Conservation (phyloP, 2,113 vertebrate genomes). For the Rhinolophus sinicus region DNA sequence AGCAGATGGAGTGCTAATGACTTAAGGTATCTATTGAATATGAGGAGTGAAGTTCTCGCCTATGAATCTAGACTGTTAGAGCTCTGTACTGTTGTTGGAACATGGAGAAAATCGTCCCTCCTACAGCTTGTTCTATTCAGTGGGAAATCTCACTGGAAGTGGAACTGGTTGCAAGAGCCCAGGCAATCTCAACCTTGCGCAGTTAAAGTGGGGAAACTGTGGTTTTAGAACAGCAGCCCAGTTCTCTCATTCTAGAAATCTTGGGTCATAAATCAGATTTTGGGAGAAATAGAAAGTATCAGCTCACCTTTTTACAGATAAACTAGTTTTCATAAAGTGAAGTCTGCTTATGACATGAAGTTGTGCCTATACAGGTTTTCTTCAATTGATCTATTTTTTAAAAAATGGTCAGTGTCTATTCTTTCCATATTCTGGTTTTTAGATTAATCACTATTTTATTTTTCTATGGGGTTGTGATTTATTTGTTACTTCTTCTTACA, state of each 20-base stretch:
- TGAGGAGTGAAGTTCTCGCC: not conserved
- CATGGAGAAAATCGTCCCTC: not conserved
- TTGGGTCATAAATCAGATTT: not conserved
- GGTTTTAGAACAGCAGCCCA: not conserved
- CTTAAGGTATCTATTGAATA: rapidly evolving
- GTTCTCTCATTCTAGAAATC: not conserved
- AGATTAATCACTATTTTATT: not conserved
- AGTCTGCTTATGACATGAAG: not conserved
- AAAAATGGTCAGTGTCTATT: not conserved
- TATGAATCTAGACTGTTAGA: not conserved
- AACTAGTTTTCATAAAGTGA: not conserved
- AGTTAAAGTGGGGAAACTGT: not conserved
- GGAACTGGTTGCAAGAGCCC: not conserved
- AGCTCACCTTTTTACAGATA: not conserved
- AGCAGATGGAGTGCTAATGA: not conserved
- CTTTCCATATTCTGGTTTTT: not conserved
- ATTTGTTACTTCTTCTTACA: not conserved
- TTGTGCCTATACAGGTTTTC: not conserved
- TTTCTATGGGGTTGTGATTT: not conserved
- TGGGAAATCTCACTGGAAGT: not conserved
- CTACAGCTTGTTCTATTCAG: not conserved
- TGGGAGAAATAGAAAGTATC: not conserved
- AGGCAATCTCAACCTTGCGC: too few species aligned
- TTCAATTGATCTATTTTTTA: not conserved
- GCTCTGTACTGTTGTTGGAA: not conserved